Percentiles rank a stretch among this genome's conserved stretches.
Evolutionary conservation across 2,888 invertebrate genomes (phyloP).

Genomic region (Pterostichus madidus): DNA sequence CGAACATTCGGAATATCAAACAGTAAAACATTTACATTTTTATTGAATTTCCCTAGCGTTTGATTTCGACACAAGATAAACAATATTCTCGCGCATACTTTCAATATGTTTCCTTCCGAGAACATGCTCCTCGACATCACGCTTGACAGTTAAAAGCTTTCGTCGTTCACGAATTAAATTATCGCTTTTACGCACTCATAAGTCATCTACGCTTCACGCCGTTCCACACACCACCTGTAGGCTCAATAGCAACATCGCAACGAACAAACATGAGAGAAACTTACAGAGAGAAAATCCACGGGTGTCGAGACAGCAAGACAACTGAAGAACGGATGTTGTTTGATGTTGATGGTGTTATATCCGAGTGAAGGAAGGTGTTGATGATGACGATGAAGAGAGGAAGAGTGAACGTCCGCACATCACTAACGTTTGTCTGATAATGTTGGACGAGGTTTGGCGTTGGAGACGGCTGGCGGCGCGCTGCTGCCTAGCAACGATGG

Average conservation of each 20-base stretch:
- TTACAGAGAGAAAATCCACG: constrained; percentile 17
- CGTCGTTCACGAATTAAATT: constrained; percentile 50
- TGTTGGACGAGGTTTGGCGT: constrained; percentile 49
- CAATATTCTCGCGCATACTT: too few relatives aligned
- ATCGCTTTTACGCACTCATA: constrained; percentile 56
- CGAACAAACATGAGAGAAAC: constrained; percentile 19
- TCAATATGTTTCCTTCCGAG: too few relatives aligned
- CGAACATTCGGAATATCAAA: too few relatives aligned
- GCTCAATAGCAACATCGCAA: background rate
- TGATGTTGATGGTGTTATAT: constrained; percentile 20
- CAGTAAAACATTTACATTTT: too few relatives aligned
- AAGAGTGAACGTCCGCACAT: constrained; percentile 57
- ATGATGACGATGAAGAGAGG: background rate
- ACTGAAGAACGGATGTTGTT: background rate
- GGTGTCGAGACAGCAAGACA: background rate
- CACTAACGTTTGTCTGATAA: constrained; percentile 60
- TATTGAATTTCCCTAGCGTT: too few relatives aligned
- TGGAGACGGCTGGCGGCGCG: constrained; percentile 46
- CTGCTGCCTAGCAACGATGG: constrained; percentile 61
- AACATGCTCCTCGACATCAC: background rate
- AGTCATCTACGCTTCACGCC: constrained; percentile 27
- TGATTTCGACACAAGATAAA: background rate
- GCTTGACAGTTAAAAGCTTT: background rate
- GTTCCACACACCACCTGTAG: constrained; percentile 29
- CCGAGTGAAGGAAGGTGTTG: constrained; percentile 3